A percentile compares a stretch with the other conserved stretches of the same genome.
These are phyloP conservation scores for Pteropus rufus DNA, from an alignment of 2,797 vertebrate species.

Conservation along the genomic window DNA sequence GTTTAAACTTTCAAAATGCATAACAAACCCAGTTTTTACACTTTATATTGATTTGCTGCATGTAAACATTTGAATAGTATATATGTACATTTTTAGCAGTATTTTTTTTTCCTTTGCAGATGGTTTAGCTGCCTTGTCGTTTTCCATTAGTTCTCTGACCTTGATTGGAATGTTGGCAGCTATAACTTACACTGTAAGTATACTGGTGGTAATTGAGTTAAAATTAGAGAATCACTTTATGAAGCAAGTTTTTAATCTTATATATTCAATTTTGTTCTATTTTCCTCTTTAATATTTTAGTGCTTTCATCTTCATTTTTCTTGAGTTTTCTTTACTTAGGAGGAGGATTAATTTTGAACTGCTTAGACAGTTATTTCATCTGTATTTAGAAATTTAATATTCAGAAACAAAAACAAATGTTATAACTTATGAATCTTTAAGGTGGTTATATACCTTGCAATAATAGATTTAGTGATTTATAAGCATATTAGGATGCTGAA, in stretches of 20 bases:
- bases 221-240: not conserved
- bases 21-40: not conserved
- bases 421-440: not conserved
- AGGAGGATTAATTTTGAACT: not conserved
- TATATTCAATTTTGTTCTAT: not conserved
- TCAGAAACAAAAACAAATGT: slow-evolving; percentile 12
- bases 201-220: not conserved
- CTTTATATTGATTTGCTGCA: not conserved
- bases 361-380: not conserved
- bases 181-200: slow-evolving; percentile 98
- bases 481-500: not conserved
- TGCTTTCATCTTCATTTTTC: not conserved
- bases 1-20: not conserved
- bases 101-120: slow-evolving; percentile 82
- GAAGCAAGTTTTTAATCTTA: not conserved
- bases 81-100: not conserved
- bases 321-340: not conserved
- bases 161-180: slow-evolving; percentile 99
- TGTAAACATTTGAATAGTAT: not conserved
- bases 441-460: not conserved
- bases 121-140: slow-evolving; percentile 94
- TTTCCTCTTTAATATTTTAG: slow-evolving; percentile 10
- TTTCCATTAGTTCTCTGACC: slow-evolving; percentile 98
- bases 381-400: not conserved
- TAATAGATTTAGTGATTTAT: not conserved